phyloP scores from a whole-genome alignment of 2,888 invertebrate species.

The Erannis defoliaria region DNA sequence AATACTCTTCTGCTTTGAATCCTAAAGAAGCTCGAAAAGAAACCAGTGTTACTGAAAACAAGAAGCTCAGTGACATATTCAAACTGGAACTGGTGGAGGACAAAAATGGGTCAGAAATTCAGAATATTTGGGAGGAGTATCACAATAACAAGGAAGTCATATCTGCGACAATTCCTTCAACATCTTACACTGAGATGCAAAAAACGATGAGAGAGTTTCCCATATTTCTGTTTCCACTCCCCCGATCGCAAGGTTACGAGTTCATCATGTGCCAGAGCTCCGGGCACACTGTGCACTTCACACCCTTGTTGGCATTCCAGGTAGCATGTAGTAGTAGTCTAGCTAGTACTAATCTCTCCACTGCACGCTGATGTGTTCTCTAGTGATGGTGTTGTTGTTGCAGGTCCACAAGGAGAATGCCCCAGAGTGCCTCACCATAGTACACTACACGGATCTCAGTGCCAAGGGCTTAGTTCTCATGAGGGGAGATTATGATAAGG shows the following conservation, averaged over 20 bases:
- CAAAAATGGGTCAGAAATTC: conserved; percentile 90
- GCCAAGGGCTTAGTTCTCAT: conserved; percentile 92
- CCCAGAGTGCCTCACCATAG: conserved; percentile 93
- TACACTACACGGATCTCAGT: conserved; percentile 92
- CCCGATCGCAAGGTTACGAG: conserved; percentile 94
- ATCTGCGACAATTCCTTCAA: conserved; percentile 89
- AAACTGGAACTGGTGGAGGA: conserved; percentile 91
- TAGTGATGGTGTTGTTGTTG: conserved; percentile 7
- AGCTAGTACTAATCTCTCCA: too few species aligned
- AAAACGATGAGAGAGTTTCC: conserved; percentile 87
- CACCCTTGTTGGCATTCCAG: conserved; percentile 94
- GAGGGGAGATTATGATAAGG: conserved; percentile 94
- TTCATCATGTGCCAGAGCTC: conserved; percentile 93
- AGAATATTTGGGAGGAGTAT: conserved; percentile 92
- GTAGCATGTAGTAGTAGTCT: conserved; percentile 62
- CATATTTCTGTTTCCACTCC: conserved; percentile 93
- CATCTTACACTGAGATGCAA: conserved; percentile 87
- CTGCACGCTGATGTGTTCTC: too few species aligned
- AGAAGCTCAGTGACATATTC: conserved; percentile 90
- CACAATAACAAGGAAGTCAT: conserved; percentile 92
- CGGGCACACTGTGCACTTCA: conserved; percentile 92
- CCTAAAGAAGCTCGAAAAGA: conserved; percentile 84
- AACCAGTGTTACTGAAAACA: conserved; percentile 58
- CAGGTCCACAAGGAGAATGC: conserved; percentile 95
- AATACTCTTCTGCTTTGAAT: conserved; percentile 88